Base-by-base conservation (phyloP, 2,888 invertebrate species). In the Hymenopus coronatus region DNA sequence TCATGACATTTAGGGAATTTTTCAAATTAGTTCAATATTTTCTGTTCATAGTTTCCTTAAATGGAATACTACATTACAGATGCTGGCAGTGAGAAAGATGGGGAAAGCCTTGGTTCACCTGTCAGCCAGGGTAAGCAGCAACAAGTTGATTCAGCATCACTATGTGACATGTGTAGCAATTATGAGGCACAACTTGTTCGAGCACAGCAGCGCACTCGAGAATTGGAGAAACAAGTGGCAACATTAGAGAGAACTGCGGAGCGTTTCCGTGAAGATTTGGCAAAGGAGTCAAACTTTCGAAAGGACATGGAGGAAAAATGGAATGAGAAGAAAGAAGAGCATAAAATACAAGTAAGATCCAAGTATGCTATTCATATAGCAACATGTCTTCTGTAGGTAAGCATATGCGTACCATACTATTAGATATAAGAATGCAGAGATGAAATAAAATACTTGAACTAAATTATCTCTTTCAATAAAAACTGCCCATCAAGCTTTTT, bases 81-180 rank as follows among this genome's bases (percentile, higher is more conserved):
- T 88, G 54, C 28, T 33, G 28, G 28, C 8, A 70, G 54, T 28
- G 83, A 88, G 20, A 87, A 81, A 33, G 87, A 87, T 70, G 33
- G 33, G n/a, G 87, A 87, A 20, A 87, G 82, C 70, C 30, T 84
- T 27, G 89, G 89, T 9, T 89, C 89, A n/a, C 88, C 89, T 30
- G 88, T 88, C 15, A 89, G 88, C 33, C 88, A 88, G 81, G 85
- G 88, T 14, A 82, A 46, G n/a, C 88, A 46, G 27, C 84, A 81
- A 81, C 54, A 70, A 20, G 25, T 1, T 70, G 54, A 70, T 70
- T 28, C 86, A 28, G 28, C 25, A 20, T 46, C 87, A 33, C 81
- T 82, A 27, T 99, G 99, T 93, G 97, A 96, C 93, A 97, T 98
- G 96, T 99, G 99, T 93, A 95, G 95, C 90, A 97, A 97, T 94